A percentile compares a stretch with the other conserved stretches of the same genome.
These are phyloP conservation scores for Leucosticte australis DNA, from an alignment of 2,113 vertebrate genomes.

Conservation along the genomic window DNA sequence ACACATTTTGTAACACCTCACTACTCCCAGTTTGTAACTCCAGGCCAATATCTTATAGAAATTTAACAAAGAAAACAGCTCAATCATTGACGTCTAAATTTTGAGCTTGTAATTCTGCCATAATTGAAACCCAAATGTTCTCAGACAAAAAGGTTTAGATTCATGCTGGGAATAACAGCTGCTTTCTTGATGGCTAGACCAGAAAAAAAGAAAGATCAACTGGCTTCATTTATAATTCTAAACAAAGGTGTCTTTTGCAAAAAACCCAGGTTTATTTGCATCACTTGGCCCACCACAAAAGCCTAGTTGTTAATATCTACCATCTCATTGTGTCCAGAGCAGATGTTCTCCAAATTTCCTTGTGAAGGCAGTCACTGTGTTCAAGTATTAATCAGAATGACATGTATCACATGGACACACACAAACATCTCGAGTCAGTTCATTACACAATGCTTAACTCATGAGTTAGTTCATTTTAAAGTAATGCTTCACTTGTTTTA, in stretches of 20 bases:
- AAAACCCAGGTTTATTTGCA: constrained; percentile 11
- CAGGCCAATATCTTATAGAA: neutral
- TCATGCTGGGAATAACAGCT: constrained; percentile 50
- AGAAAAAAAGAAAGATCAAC: constrained; percentile 1
- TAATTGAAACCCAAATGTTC: constrained; percentile 42
- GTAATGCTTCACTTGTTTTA: constrained; percentile 38
- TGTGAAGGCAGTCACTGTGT: constrained; percentile 12
- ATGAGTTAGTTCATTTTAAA: neutral
- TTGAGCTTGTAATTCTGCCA: neutral
- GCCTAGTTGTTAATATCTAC: constrained; percentile 18
- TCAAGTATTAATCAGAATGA: neutral
- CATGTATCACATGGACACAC: neutral
- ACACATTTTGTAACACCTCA: neutral
- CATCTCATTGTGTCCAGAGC: neutral
- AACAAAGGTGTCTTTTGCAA: constrained; percentile 51
- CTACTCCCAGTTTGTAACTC: neutral
- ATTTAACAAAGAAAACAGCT: constrained; percentile 10
- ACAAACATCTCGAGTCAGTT: neutral
- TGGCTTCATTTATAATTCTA: constrained; percentile 29
- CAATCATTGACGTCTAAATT: neutral
- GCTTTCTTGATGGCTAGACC: neutral
- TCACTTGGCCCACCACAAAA: constrained; percentile 21
- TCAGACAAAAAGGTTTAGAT: constrained; percentile 32
- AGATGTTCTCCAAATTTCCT: neutral
- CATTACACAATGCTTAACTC: constrained; percentile 17